Percentiles rank a stretch among this genome's conserved stretches.
phyloP scores from a whole-genome alignment of 2,113 vertebrate genomes.

The Climacteris rufus region DNA sequence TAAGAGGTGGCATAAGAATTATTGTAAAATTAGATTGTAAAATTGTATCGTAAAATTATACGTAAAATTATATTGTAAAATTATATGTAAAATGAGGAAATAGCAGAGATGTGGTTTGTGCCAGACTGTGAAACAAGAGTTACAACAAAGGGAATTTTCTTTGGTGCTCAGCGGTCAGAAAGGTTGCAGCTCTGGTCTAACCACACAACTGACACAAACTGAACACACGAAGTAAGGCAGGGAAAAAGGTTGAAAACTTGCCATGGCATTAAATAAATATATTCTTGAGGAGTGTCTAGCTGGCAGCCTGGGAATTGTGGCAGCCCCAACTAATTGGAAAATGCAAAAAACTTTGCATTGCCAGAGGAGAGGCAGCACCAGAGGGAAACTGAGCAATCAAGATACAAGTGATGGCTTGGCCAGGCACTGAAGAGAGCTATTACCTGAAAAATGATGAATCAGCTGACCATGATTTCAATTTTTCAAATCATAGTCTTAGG shows the following conservation, averaged over 20 bases:
- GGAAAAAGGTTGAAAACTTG: neutral
- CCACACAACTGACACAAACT: neutral
- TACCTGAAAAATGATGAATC: neutral
- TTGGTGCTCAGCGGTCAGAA: rapidly evolving
- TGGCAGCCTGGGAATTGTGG: neutral
- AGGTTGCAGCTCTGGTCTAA: neutral
- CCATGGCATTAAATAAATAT: neutral
- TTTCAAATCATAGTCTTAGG: neutral
- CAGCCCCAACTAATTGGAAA: neutral
- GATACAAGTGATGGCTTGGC: neutral
- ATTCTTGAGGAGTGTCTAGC: neutral
- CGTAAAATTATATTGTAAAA: no score
- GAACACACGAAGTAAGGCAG: neutral
- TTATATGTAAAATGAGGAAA: no score
- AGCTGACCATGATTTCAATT: neutral
- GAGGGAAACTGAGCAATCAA: neutral
- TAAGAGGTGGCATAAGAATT: neutral
- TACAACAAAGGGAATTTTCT: neutral
- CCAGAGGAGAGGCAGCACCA: neutral
- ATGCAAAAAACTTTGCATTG: neutral
- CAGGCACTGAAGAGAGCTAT: neutral
- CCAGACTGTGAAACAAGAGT: neutral
- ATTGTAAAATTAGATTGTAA: no score
- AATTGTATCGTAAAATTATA: no score
- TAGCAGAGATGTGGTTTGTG: neutral